These are phyloP conservation scores for Australoheros facetus DNA, from an alignment of 2,797 vertebrate genomes.

Conservation along the genomic window DNA sequence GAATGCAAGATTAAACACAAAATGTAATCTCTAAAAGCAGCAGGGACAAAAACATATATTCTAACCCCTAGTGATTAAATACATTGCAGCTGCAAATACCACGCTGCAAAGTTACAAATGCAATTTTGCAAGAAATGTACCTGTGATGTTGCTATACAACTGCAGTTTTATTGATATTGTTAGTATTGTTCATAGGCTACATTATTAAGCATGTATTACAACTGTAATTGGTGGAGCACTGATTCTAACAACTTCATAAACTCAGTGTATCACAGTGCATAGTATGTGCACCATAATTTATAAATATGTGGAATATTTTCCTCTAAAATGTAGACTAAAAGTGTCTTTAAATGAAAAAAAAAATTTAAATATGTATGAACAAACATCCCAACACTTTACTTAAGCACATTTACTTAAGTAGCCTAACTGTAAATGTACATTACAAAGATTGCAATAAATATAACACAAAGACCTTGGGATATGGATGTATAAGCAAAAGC, in stretches of 20 bases:
- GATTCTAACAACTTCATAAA: constrained; percentile 1
- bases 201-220: neutral
- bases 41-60: neutral
- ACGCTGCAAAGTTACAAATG: neutral
- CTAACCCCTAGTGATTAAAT: neutral
- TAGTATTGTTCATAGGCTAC: neutral
- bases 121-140: neutral
- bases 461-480: constrained; percentile 25
- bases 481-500: constrained; percentile 33
- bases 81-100: neutral
- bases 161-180: neutral
- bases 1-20: constrained; percentile 35
- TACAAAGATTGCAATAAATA: constrained; percentile 45
- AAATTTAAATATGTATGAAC: neutral
- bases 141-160: neutral
- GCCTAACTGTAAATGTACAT: constrained; percentile 10
- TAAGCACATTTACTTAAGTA: neutral
- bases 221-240: neutral
- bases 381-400: constrained; percentile 4
- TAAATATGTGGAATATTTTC: constrained; percentile 5
- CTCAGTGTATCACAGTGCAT: constrained; percentile 7
- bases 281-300: neutral
- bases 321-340: neutral
- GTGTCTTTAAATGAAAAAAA: neutral
- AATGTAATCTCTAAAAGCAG: neutral